Percentiles rank a stretch among this genome's conserved stretches.
Evolutionary conservation across 2,888 invertebrate genomes (phyloP).

Genomic region (Portevinia maculata): DNA sequence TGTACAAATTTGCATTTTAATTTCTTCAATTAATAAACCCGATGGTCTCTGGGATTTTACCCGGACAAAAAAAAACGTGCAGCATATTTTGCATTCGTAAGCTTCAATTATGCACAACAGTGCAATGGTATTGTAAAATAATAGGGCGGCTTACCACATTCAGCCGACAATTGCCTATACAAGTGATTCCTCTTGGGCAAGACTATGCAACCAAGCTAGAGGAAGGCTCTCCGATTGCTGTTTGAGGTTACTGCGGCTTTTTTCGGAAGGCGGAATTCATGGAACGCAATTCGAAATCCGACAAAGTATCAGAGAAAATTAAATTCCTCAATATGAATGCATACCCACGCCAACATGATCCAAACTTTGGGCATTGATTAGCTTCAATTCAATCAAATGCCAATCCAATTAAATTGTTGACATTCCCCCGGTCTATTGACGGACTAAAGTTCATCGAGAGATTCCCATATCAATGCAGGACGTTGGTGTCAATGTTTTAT

Average conservation of each 20-base stretch:
- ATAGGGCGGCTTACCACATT: slow-evolving; percentile 6
- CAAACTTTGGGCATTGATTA: neutral
- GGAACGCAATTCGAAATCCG: too few relatives aligned
- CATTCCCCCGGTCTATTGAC: neutral
- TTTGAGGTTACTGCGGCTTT: slow-evolving; percentile 31
- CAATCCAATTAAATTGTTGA: neutral
- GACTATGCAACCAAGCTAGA: neutral
- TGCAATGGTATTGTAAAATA: neutral
- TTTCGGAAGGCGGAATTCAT: neutral
- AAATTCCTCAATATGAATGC: neutral
- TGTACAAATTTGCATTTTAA: neutral
- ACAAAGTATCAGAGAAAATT: too few relatives aligned
- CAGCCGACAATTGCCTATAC: neutral
- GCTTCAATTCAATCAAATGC: slow-evolving; percentile 8
- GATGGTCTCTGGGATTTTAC: neutral
- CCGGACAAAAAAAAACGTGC: neutral
- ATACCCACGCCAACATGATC: too few relatives aligned
- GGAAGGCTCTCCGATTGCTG: slow-evolving; percentile 27
- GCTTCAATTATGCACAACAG: slow-evolving; percentile 31
- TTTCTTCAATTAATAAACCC: slow-evolving; percentile 13
- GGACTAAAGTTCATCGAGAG: slow-evolving; percentile 3
- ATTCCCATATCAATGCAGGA: slow-evolving; percentile 1
- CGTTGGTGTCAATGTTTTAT: slow-evolving; percentile 21
- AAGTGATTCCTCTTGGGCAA: neutral
- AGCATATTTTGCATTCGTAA: slow-evolving; percentile 7